Conservation (phyloP, 2,113 vertebrate genomes). For the Acrocephalus kingi region DNA sequence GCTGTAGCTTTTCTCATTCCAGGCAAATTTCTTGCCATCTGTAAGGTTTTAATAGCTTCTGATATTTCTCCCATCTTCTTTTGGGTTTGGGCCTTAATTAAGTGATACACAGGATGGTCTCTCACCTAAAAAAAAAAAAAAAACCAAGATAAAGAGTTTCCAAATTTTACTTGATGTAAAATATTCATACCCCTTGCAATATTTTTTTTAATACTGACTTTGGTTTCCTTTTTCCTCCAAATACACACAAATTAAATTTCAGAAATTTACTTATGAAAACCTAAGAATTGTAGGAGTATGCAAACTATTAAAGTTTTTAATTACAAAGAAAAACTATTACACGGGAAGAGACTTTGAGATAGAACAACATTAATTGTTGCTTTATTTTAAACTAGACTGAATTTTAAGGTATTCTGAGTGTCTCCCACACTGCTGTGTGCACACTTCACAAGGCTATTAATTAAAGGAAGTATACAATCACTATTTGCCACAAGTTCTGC, state of each 20-base stretch:
- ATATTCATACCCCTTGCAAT: background rate
- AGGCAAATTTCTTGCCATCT: slow-evolving; percentile 92
- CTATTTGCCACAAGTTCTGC: background rate
- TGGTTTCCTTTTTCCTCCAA: background rate
- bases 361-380: background rate
- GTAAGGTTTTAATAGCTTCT: slow-evolving; percentile 93
- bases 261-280: background rate
- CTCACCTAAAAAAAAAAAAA: slow-evolving; percentile 78
- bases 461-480: background rate
- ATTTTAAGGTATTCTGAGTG: background rate
- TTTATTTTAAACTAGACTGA: background rate
- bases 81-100: slow-evolving; percentile 92
- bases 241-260: background rate
- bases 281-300: background rate
- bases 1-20: slow-evolving; percentile 80
- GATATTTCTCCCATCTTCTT: slow-evolving; percentile 88
- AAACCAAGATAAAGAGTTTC: background rate
- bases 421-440: background rate
- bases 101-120: slow-evolving; percentile 91
- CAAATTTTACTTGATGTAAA: background rate
- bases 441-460: background rate
- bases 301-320: background rate
- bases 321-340: background rate
- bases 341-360: background rate
- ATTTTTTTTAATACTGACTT: background rate